Percentiles rank a stretch among this genome's conserved stretches.
These are phyloP conservation scores for Chaetodon trifascialis DNA, from an alignment of 2,113 vertebrate species.

Conservation along the genomic window DNA sequence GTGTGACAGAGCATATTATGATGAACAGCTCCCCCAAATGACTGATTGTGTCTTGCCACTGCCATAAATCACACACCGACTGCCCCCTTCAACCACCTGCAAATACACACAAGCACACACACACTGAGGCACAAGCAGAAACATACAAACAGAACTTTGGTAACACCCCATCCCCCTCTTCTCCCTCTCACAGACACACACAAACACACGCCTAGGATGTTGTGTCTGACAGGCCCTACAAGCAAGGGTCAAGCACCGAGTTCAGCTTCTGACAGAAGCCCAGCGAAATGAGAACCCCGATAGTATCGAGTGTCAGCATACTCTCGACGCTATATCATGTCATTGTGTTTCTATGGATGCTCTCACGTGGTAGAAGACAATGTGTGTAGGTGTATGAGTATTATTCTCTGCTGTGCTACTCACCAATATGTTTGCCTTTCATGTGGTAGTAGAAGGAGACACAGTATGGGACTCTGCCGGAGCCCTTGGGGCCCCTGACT, in stretches of 20 bases:
- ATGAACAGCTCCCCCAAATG: conserved; percentile 78
- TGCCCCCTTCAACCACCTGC: conserved; percentile 63
- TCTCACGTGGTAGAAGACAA: background rate
- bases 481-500: conserved; percentile 79
- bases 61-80: conserved; percentile 79
- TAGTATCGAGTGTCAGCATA: background rate
- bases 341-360: conserved; percentile 5
- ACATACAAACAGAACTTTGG: conserved; percentile 54
- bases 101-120: conserved; percentile 46
- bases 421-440: conserved; percentile 98
- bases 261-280: conserved; percentile 47
- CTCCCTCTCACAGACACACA: background rate
- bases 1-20: conserved; percentile 76
- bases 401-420: conserved; percentile 72
- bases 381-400: background rate
- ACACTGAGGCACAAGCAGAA: conserved; percentile 29
- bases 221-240: conserved; percentile 49
- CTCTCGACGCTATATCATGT: background rate
- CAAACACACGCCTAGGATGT: background rate
- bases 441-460: conserved; percentile 99
- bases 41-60: conserved; percentile 75
- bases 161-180: conserved; percentile 5
- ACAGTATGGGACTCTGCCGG: conserved; percentile 93
- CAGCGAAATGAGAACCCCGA: conserved; percentile 12
- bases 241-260: conserved; percentile 39